Evolutionary conservation across 2,797 vertebrate species (phyloP), one percentile per base, ranked within the genome.

Genomic region (Petrocephalus schoutedeni): DNA sequence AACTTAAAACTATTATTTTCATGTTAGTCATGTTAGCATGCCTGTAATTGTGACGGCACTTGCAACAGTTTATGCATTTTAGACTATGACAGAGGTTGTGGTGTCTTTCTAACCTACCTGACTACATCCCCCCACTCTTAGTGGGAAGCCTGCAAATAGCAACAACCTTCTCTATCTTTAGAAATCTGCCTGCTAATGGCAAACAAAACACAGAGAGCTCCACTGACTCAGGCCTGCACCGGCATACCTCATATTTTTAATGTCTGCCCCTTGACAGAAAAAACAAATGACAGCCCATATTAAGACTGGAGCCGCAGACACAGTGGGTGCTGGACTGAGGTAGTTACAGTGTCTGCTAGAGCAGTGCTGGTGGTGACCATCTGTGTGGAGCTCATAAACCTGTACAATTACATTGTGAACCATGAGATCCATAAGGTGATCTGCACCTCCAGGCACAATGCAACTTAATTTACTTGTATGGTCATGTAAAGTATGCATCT

Each of bases 191-290:
- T 61, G 36, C 45, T 87, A 19, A 45, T 86, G 58, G 58, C 86
- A 86, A 41, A 14, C 45, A 82, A 82, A n/a, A 71, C 32, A 21
- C 57, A 21, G 77, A 32, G 16, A 82, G 28, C 45, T 86, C 83
- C 64, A 74, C 16, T 57, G 85, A 85, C 59, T 85, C 58, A 51
- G 23, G 36, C 45, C 56, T 84, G 41, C 21, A 19, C 59, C 49
- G n/a, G 14, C 41, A 64, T 67, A 67, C 14, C 51, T 61, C 86
- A 49, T 85, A 59, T 77, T 89, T 58, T 71, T 19, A 86, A 86
- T 61, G 64, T 88, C 83, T 86, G 88, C 32, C 74, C 41, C 57
- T 74, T 89, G 71, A 58, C 53, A 45, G 54, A 57, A 53, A 54
- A 86, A 49, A 82, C 85, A 21, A 61, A 53, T 89, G 87, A 82